Percentiles rank a stretch among this genome's conserved stretches.
phyloP scores from a whole-genome alignment of 1,140 invertebrate species.

The Apis dorsata region DNA sequence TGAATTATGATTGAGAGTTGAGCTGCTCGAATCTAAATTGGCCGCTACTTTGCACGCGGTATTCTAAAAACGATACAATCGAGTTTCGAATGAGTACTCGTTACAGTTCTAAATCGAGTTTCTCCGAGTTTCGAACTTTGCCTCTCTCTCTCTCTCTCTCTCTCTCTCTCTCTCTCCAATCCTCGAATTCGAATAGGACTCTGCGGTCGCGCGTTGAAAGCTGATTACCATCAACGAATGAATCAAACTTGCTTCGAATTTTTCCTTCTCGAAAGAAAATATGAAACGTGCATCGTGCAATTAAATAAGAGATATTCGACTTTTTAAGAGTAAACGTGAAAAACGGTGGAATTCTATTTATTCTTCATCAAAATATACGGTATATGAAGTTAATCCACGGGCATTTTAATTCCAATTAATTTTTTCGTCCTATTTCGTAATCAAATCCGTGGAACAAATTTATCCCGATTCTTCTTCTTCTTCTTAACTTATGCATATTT shows the following conservation, averaged over 20 bases:
- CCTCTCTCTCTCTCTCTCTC: not conserved
- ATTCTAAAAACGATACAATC: constrained; percentile 7
- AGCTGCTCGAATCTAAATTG: not conserved
- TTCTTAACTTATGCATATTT: too few relatives aligned
- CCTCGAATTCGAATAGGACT: not conserved
- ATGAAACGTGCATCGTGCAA: too few relatives aligned
- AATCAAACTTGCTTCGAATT: not conserved
- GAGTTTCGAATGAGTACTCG: constrained; percentile 15
- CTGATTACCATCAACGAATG: constrained; percentile 16
- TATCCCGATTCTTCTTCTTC: too few relatives aligned
- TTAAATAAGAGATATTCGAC: too few relatives aligned
- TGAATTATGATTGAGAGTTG: not conserved
- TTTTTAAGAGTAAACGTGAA: not conserved
- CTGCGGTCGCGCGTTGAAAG: constrained; percentile 11
- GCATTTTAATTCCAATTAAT: too few relatives aligned
- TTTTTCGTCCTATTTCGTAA: too few relatives aligned
- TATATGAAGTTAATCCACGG: too few relatives aligned
- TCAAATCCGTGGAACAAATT: too few relatives aligned
- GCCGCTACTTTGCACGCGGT: not conserved
- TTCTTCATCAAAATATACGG: too few relatives aligned
- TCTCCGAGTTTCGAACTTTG: constrained; percentile 8
- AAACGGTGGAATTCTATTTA: not conserved
- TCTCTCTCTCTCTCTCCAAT: not conserved
- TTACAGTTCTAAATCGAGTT: constrained; percentile 31
- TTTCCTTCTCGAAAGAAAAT: too few relatives aligned